Evolutionary conservation across 2,797 vertebrate species (phyloP).

Genomic region (Yasuhikotakia modesta): DNA sequence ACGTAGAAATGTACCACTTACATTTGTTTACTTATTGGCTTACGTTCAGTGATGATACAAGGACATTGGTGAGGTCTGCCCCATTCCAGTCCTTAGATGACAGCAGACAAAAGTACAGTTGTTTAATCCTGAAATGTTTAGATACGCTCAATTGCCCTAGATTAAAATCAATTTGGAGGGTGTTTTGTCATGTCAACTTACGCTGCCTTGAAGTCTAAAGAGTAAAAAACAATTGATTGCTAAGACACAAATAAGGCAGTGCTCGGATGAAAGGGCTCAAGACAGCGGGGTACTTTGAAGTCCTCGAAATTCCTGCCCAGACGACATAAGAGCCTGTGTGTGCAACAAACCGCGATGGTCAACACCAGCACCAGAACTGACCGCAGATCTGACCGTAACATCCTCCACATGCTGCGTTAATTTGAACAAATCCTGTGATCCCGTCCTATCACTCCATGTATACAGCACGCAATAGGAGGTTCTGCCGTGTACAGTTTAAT

Average conservation of each 20-base stretch:
- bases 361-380: constrained; percentile 18
- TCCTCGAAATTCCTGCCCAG: constrained; percentile 14
- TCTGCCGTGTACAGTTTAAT: constrained; percentile 1
- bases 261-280: not conserved
- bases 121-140: too few species aligned
- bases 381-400: constrained; percentile 4
- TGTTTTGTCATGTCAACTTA: too few species aligned
- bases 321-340: constrained; percentile 11
- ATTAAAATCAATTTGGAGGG: too few species aligned
- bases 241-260: not conserved
- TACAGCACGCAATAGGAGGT: not conserved
- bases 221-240: not conserved
- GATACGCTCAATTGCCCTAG: not conserved
- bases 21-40: too few species aligned
- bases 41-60: too few species aligned
- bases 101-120: too few species aligned
- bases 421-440: constrained; percentile 36
- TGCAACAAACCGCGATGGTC: constrained; percentile 12
- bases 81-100: too few species aligned
- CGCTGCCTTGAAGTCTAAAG: too few species aligned
- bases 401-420: constrained; percentile 30
- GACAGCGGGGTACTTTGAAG: not conserved
- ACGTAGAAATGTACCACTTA: too few species aligned
- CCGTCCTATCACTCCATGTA: constrained; percentile 5
- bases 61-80: too few species aligned